These are phyloP conservation scores for Acanthococcus lagerstroemiae DNA, from an alignment of 2,888 invertebrate genomes.

Conservation along the genomic window DNA sequence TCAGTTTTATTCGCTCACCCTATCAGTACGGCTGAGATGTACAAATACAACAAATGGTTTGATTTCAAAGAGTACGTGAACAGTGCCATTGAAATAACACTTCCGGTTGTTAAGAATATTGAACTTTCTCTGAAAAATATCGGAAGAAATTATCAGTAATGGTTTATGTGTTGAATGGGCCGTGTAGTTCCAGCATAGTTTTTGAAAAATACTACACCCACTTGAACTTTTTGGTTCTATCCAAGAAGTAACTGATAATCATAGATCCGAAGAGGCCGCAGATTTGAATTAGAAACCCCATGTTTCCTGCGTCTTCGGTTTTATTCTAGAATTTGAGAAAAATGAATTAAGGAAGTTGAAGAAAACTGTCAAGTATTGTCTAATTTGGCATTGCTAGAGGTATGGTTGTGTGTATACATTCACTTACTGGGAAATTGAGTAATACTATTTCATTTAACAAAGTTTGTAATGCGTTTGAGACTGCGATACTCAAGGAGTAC, in stretches of 20 bases:
- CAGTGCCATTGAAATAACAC: too few relatives aligned
- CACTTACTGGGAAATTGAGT: conserved; percentile 43
- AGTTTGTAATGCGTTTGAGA: conserved; percentile 60
- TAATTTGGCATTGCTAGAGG: background rate
- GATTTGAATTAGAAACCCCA: conserved; percentile 81
- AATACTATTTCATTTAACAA: conserved; percentile 46
- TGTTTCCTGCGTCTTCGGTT: conserved; percentile 72
- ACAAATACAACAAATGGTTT: too few relatives aligned
- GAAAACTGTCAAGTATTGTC: too few relatives aligned
- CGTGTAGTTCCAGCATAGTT: too few relatives aligned
- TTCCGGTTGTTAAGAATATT: too few relatives aligned
- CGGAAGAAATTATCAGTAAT: too few relatives aligned
- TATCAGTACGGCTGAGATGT: too few relatives aligned
- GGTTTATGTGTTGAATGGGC: too few relatives aligned
- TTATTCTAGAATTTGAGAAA: conserved; percentile 47
- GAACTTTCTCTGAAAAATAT: too few relatives aligned
- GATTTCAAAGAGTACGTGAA: too few relatives aligned
- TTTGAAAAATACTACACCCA: conserved; percentile 43
- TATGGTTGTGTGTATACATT: background rate
- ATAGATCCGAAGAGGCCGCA: conserved; percentile 92
- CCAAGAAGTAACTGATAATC: conserved; percentile 76
- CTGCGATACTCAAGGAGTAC: conserved; percentile 61
- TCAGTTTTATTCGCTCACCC: too few relatives aligned
- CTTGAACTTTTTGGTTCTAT: conserved; percentile 90
- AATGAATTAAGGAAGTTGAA: too few relatives aligned